phyloP scores from a whole-genome alignment of 1,140 invertebrate species.

The Drosophila santomea region DNA sequence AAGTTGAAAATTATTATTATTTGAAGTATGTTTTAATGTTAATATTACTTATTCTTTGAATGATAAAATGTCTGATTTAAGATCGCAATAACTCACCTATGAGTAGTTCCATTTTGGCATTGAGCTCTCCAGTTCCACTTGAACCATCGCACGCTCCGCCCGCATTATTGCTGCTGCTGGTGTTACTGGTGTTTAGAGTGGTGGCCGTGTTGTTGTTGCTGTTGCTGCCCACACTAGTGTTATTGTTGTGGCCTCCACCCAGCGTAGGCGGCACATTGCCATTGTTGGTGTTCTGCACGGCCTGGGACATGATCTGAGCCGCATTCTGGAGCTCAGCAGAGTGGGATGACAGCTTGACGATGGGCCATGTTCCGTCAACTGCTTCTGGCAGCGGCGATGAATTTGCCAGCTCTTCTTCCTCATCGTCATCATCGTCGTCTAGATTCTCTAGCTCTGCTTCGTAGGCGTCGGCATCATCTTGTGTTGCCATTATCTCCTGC shows the following conservation, averaged over 20 bases:
- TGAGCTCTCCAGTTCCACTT: constrained; percentile 42
- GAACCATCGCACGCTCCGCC: constrained; percentile 16
- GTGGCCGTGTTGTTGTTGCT: constrained; percentile 54
- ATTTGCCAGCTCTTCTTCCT: constrained; percentile 51
- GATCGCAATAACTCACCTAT: constrained; percentile 46
- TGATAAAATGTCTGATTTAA: background rate
- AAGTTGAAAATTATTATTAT: background rate
- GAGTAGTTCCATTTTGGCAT: constrained; percentile 71
- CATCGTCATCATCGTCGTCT: constrained; percentile 59
- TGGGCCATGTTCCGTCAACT: constrained; percentile 58
- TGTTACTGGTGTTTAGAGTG: constrained; percentile 53
- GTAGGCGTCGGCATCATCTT: constrained; percentile 83
- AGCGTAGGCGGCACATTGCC: constrained; percentile 67
- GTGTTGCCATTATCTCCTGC: constrained; percentile 90
- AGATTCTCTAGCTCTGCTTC: constrained; percentile 65
- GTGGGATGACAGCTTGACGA: constrained; percentile 51
- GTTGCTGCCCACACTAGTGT: constrained; percentile 28
- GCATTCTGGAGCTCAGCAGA: constrained; percentile 79
- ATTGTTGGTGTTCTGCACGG: constrained; percentile 75
- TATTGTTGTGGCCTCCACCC: constrained; percentile 35
- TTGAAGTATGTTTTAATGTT: no score
- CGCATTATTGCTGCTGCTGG: constrained; percentile 43
- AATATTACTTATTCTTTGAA: no score
- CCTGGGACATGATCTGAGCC: constrained; percentile 79
- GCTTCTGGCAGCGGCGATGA: constrained; percentile 46